A percentile compares a stretch with the other conserved stretches of the same genome.
Conservation (phyloP, 2,797 vertebrate genomes). For the Catharus ustulatus region DNA sequence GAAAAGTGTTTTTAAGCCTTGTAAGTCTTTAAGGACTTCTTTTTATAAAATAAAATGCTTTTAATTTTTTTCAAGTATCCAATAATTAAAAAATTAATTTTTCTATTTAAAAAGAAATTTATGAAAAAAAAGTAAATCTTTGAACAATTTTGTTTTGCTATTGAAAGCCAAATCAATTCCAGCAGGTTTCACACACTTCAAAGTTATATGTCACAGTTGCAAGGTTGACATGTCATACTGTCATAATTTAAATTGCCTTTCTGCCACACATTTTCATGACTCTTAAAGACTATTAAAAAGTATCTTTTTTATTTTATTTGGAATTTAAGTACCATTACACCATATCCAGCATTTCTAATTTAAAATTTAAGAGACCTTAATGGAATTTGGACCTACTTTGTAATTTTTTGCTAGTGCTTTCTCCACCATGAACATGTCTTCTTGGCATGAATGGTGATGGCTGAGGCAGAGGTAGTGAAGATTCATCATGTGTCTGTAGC, state of each 20-base stretch:
- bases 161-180: background rate
- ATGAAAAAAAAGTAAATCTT: background rate
- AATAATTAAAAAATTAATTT: background rate
- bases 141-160: background rate
- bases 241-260: background rate
- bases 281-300: background rate
- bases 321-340: background rate
- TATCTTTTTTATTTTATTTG: background rate
- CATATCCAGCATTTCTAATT: background rate
- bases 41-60: background rate
- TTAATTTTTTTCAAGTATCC: background rate
- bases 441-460: slow-evolving; percentile 93
- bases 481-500: slow-evolving; percentile 95
- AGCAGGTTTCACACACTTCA: background rate
- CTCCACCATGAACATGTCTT: slow-evolving; percentile 86
- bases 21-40: background rate
- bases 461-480: slow-evolving; percentile 95
- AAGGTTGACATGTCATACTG: background rate
- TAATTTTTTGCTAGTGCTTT: slow-evolving; percentile 91
- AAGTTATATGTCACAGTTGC: background rate
- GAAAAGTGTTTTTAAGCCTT: background rate
- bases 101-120: background rate
- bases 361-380: background rate
- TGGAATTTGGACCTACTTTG: slow-evolving; percentile 87
- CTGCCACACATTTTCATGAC: background rate